phyloP scores from a whole-genome alignment of 2,113 vertebrate genomes.

The Halichoerus grypus region DNA sequence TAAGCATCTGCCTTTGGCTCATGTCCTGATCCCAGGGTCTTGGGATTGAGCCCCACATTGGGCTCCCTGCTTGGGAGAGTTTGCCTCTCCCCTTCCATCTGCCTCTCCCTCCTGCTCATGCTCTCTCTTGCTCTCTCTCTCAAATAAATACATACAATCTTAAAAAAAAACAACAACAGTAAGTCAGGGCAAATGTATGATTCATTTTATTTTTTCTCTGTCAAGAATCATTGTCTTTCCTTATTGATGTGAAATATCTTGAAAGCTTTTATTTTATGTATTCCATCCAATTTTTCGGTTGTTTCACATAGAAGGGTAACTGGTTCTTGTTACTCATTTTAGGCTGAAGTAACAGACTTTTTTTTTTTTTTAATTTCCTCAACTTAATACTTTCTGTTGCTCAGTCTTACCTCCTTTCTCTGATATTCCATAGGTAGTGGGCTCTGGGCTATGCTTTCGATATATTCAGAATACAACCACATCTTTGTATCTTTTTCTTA shows the following conservation, averaged over 20 bases:
- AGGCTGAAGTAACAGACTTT: not conserved
- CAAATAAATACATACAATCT: too few relatives aligned
- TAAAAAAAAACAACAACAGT: too few relatives aligned
- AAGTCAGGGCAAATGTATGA: not conserved
- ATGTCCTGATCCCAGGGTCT: too few relatives aligned
- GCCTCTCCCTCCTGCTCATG: too few relatives aligned
- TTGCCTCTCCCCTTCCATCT: too few relatives aligned
- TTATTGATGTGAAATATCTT: slow-evolving; percentile 1
- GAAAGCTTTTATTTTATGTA: not conserved
- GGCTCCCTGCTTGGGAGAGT: too few relatives aligned
- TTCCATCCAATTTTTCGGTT: not conserved
- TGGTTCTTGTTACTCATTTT: not conserved
- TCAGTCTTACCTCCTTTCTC: slow-evolving; percentile 4
- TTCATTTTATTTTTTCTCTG: not conserved
- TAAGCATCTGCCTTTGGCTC: too few relatives aligned
- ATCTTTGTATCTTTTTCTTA: slow-evolving; percentile 6
- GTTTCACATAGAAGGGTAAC: not conserved
- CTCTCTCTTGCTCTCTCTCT: too few relatives aligned
- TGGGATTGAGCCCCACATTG: too few relatives aligned
- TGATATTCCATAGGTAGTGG: not conserved
- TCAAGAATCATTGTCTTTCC: not conserved
- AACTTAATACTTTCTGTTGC: not conserved
- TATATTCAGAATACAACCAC: not conserved
- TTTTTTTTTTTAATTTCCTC: not conserved
- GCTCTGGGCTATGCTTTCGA: not conserved